These are phyloP conservation scores for Eulemur mongoz DNA, from an alignment of 2,797 vertebrate genomes.

Conservation along the genomic window DNA sequence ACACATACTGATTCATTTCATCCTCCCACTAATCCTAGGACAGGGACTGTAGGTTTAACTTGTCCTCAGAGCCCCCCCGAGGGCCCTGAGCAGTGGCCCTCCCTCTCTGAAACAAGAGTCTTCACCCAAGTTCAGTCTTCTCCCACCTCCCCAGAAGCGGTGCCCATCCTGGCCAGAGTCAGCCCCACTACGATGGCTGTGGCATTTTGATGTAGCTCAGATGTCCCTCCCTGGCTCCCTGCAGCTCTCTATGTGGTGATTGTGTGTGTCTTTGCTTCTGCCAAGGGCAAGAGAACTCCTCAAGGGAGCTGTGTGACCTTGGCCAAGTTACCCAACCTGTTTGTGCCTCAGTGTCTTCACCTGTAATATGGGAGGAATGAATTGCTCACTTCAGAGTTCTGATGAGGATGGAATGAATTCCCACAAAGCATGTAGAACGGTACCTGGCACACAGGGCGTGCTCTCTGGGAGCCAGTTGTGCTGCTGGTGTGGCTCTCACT, in stretches of 20 bases:
- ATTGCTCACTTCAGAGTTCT: background rate
- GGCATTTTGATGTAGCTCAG: background rate
- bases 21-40: background rate
- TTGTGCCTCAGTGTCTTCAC: background rate
- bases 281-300: background rate
- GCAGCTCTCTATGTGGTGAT: background rate
- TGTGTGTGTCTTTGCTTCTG: background rate
- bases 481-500: background rate
- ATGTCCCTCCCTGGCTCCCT: background rate
- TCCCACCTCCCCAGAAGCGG: background rate
- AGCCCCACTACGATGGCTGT: rapidly evolving
- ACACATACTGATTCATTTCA: background rate
- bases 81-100: background rate
- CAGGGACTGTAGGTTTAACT: background rate
- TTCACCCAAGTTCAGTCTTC: background rate
- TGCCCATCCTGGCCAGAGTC: background rate
- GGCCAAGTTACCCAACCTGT: background rate
- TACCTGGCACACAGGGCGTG: background rate
- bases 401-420: background rate
- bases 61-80: background rate
- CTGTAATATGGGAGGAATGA: background rate
- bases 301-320: background rate
- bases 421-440: background rate
- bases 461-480: background rate
- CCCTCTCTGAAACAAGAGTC: background rate